Evolutionary conservation across 2,888 invertebrate genomes (phyloP), one percentile per base, ranked within the genome.

Genomic region (Latrodectus hesperus): DNA sequence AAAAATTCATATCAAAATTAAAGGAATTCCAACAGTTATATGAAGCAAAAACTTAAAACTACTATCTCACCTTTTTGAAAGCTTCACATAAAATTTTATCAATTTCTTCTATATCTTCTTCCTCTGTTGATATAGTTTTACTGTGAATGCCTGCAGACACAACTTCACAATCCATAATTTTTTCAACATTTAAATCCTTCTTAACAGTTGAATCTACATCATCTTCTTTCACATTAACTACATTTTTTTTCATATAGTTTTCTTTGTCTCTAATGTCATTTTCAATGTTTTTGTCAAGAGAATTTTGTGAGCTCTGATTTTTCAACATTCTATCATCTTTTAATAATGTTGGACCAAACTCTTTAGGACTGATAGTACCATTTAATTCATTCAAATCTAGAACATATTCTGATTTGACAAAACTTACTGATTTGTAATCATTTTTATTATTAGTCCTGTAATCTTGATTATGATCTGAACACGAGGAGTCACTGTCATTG

Each of bases 371-470:
- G 38, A 38, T 38, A 51, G 52, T 55, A 9, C 74, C 49, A 78
- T 89, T 89, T 10, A 89, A 49, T 68, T 67, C 65, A 55, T 75
- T 89, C 17, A 90, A 74, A 71, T 90, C 88, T 65, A 90, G 74
- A n/a, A 89, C 80, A 74, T 89, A 65, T 17, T 77, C 84, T 26
- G 90, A 88, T 73, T 89, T 89, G 4, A 90, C 86, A 85, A 90
- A 90, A 80, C 68, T 88, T 26, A 90, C 76, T 52, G 60, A 67
- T 53, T 72, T 74, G 12, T 65, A 75, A 14, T 73, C 82, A 67
- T n/a, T 17, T 64, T 52, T 12, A 16, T 49, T 72, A 12, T n/a
- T n/a, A 60, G 60, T 74, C 11, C 55, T 67, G 17, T 17, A 49
- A 2, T 52, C 38, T 17, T 14, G 71, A 6, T 67, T 52, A n/a